Conservation (phyloP, 2,888 invertebrate species). For the Euclidia mi region DNA sequence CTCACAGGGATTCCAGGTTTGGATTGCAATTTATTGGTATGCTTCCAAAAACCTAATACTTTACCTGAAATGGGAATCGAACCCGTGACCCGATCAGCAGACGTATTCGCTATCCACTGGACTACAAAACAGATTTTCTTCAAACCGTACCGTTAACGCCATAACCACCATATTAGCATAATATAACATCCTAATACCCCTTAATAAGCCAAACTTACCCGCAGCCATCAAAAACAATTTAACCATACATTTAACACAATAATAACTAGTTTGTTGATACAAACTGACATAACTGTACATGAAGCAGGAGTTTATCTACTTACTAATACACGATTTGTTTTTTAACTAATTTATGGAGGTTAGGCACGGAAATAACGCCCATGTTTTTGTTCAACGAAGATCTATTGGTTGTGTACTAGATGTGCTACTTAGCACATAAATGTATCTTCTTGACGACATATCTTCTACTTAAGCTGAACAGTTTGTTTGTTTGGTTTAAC, state of each 20-base stretch:
- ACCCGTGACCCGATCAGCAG: too few species aligned
- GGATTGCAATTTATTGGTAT: too few species aligned
- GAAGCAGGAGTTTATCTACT: slow-evolving; percentile 75
- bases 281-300: slow-evolving; percentile 73
- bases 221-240: slow-evolving; percentile 76
- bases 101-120: too few species aligned
- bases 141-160: slow-evolving; percentile 15
- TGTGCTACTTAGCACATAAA: slow-evolving; percentile 13
- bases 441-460: too few species aligned
- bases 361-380: slow-evolving; percentile 81
- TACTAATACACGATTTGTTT: slow-evolving; percentile 86
- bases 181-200: slow-evolving; percentile 40
- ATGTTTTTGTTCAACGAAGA: slow-evolving; percentile 52
- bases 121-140: too few species aligned
- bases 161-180: slow-evolving; percentile 36
- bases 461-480: too few species aligned
- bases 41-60: too few species aligned
- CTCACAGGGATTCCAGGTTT: too few species aligned
- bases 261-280: slow-evolving; percentile 67
- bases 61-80: too few species aligned
- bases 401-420: slow-evolving; percentile 43
- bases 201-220: slow-evolving; percentile 63
- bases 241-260: slow-evolving; percentile 70
- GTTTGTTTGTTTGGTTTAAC: too few species aligned
- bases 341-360: slow-evolving; percentile 87